Evolutionary conservation across 1,140 invertebrate genomes (phyloP).

Genomic region (Forficula auricularia): DNA sequence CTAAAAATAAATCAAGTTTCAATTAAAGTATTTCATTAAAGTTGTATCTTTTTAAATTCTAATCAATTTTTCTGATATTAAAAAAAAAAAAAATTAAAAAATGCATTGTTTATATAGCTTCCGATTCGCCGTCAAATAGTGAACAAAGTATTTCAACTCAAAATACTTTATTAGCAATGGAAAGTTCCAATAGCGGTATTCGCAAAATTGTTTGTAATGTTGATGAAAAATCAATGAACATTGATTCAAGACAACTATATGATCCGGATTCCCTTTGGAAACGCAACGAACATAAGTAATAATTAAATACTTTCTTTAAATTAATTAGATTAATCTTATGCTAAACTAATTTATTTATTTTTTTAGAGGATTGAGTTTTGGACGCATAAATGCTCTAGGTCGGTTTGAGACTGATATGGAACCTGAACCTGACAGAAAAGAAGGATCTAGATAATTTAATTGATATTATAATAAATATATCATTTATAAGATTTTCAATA

Average conservation of each 20-base stretch:
- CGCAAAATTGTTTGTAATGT: conserved; percentile 20
- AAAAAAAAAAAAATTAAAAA: too few species aligned
- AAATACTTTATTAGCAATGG: conserved; percentile 52
- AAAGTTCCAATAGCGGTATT: conserved; percentile 27
- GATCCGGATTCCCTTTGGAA: conserved; percentile 71
- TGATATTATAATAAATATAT: too few species aligned
- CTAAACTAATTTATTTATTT: conserved; percentile 12
- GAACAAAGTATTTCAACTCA: conserved; percentile 39
- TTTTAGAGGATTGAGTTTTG: conserved; percentile 52
- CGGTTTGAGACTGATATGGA: conserved; percentile 78
- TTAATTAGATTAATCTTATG: neutral
- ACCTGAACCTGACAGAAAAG: conserved; percentile 57
- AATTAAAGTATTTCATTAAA: too few species aligned
- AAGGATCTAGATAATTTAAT: conserved; percentile 26
- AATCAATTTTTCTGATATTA: too few species aligned
- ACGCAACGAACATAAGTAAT: conserved; percentile 42
- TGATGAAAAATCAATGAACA: conserved; percentile 47
- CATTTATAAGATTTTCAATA: too few species aligned
- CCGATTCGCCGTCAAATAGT: conserved; percentile 30
- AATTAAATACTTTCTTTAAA: conserved; percentile 2
- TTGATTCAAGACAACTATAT: conserved; percentile 59
- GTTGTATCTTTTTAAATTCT: too few species aligned
- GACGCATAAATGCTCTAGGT: conserved; percentile 66
- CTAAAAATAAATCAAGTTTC: too few species aligned
- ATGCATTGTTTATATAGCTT: too few species aligned